phyloP scores from a whole-genome alignment of 2,113 vertebrate genomes.

The Microcebus tavaratra region DNA sequence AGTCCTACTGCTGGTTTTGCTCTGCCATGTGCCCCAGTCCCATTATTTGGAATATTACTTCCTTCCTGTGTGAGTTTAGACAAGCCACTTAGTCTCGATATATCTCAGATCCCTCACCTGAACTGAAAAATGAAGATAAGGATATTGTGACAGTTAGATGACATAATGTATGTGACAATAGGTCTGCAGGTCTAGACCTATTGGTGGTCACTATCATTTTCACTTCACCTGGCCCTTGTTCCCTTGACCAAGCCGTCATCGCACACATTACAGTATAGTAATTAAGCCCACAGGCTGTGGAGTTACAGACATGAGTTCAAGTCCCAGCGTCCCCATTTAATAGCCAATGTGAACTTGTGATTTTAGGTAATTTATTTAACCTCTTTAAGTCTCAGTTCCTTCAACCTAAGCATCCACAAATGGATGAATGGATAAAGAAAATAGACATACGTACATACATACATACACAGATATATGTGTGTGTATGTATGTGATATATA shows the following conservation, averaged over 20 bases:
- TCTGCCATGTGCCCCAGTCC: background rate
- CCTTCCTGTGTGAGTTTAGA: background rate
- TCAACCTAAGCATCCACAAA: background rate
- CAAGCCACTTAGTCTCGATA: background rate
- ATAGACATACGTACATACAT: too few relatives aligned
- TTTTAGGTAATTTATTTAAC: background rate
- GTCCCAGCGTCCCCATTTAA: background rate
- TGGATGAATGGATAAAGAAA: background rate
- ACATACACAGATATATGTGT: background rate
- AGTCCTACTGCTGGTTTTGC: background rate
- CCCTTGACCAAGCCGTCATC: background rate
- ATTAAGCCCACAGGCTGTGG: background rate
- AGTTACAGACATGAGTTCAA: background rate
- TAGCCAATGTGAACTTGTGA: background rate
- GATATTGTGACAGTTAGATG: background rate
- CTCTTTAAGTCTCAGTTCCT: background rate
- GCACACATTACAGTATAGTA: background rate
- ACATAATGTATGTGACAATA: background rate
- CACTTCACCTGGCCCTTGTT: background rate
- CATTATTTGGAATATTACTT: background rate
- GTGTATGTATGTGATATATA: too few relatives aligned
- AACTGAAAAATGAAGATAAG: background rate
- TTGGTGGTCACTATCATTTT: background rate
- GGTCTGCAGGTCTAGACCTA: background rate
- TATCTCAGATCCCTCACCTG: background rate